A percentile compares a stretch with the other conserved stretches of the same genome.
These are phyloP conservation scores for Leuciscus waleckii DNA, from an alignment of 2,797 vertebrate species.

Conservation along the genomic window DNA sequence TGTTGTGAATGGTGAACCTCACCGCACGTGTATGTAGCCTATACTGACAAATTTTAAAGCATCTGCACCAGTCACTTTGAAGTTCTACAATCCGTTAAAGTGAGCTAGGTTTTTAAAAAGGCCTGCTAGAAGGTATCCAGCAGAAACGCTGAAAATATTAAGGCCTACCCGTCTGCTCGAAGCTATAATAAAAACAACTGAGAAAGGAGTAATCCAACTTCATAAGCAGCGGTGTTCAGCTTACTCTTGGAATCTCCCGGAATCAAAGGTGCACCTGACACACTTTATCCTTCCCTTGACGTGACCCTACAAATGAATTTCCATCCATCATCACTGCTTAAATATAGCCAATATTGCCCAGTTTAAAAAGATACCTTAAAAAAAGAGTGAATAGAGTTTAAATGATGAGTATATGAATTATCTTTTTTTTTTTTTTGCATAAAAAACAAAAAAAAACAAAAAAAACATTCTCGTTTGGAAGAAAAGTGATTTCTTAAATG, in stretches of 20 bases:
- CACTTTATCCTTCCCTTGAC: conserved; percentile 14
- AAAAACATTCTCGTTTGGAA: not conserved
- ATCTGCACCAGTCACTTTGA: conserved; percentile 57
- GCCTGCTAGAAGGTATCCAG: conserved; percentile 17
- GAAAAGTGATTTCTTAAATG: not conserved
- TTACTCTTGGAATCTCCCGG: conserved; percentile 31
- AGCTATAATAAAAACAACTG: conserved; percentile 31
- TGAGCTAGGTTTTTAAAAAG: conserved; percentile 21
- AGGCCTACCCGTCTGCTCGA: conserved; percentile 21
- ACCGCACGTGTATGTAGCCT: conserved; percentile 63
- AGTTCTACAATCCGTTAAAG: conserved; percentile 55
- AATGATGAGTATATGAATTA: not conserved
- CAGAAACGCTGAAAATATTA: conserved; percentile 3
- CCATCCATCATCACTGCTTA: conserved; percentile 20
- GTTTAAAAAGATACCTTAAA: not conserved
- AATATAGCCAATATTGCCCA: not conserved
- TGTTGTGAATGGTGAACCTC: conserved; percentile 72
- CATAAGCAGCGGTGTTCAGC: conserved; percentile 32
- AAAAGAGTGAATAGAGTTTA: not conserved
- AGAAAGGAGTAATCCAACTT: conserved; percentile 36
- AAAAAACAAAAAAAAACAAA: not conserved
- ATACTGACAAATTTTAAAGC: conserved; percentile 57
- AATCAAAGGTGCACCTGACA: conserved; percentile 48
- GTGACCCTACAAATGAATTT: conserved; percentile 28
- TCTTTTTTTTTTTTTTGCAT: not conserved